Base-by-base conservation (phyloP, 2,888 invertebrate genomes). In the Amphipyra tragopoginis region DNA sequence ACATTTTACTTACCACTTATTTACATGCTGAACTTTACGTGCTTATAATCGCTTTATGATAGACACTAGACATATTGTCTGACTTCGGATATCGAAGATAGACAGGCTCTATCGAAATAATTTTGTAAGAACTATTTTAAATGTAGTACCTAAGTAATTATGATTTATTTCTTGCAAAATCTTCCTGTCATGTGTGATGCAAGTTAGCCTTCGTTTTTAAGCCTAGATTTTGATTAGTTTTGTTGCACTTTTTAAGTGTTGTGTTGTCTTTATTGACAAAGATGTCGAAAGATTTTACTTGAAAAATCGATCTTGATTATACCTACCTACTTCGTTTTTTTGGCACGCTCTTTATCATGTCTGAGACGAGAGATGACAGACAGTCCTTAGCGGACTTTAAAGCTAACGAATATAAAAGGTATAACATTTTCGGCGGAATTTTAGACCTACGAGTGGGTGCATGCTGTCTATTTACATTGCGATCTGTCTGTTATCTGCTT, bases 41-140 rank as follows among this genome's bases (percentile, higher is more conserved):
- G 64, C 29, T 49, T 49, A n/a, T 52, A 53, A 58, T 58, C 51
- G 13, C 51, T 34, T 21, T 15, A 40, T 60, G 64, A 59, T 52
- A 62, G 69, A 65, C 61, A 69, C 29, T 59, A 56, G 21, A 67
- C 39, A 57, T 51, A 60, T 58, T 56, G 45, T 38, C 42, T 47
- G 49, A 49, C 36, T 60, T 57, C 38, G 40, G n/a, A 38, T 40
- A 60, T 57, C 40, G 36, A 47, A 47, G 49, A 65, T 51, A 44
- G 58, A 67, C 69, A 66, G 48, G 14, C 47, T 49, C 11, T 44
- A 60, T 65, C 58, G 40, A 51, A 66, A 60, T 52, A 65, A 62
- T 69, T 73, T 73, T 69, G 73, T 73, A 65, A 57, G 36, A 58
- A 48, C 34, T 15, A 36, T 62, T n/a, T 56, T 66, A 29, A 53